Base-by-base conservation (phyloP, 2,113 vertebrate genomes). In the Heptranchias perlo region DNA sequence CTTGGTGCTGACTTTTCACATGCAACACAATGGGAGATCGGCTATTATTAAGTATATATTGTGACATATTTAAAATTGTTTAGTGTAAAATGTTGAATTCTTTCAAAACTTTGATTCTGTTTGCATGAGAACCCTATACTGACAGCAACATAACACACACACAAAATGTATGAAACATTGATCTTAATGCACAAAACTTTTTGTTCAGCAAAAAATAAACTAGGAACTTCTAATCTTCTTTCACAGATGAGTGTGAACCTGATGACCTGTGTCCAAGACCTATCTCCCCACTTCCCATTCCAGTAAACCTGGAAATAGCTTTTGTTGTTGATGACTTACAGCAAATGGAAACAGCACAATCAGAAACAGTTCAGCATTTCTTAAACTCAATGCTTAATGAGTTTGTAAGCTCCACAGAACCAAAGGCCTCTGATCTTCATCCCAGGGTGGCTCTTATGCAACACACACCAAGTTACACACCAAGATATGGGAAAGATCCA, bases 401-500 rank as follows among this genome's bases (percentile, higher is more conserved):
- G 96, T 97, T 98, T 62, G 96, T 97, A 4, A 73, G 97, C 96
- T 96, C 96, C 28, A 25, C 39, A 0, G 91, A 97, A 47, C 97
- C 97, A 1, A 2, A 94, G 91, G 96, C 96, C 52, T 97, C 97
- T 25, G 16, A 76, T 69, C 91, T 47, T 8, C 97, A 97, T n/a
- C 97, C 98, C 65, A 96, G 97, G 35, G 96, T 98, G 61, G 97
- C 97, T 21, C 89, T 98, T 0, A 25, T 98, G 96, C 98, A 96
- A 94, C 96, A 97, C 4, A 96, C 97, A 13, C 91, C 64, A 0
- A 49, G 65, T 96, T 97, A 97, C 95, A 65, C 94, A 0, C 96
- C 96, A 13, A 78, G 78, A 10, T 91, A 28, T 18, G 61, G 4
- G 14, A 89, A 35, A 92, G 97, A 65, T 5, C 97, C 97, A 0